Conservation (phyloP, 2,797 vertebrate species). For the Phoeniculus purpureus region DNA sequence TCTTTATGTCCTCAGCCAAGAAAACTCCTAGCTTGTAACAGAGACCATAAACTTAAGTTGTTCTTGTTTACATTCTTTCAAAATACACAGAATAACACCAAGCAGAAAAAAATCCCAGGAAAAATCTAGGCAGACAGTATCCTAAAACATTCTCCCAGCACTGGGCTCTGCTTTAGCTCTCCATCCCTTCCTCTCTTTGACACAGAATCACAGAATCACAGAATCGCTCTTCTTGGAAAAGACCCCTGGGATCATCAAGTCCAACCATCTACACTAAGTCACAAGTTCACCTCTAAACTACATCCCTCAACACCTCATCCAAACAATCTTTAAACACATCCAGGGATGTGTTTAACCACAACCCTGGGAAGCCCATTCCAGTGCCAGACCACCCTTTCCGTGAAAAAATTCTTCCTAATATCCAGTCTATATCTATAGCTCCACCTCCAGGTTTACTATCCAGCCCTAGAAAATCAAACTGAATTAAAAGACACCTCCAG, state of each 20-base stretch:
- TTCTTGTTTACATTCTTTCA: neutral
- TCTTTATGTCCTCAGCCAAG: neutral
- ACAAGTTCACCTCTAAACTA: too few species aligned
- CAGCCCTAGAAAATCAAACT: conserved; percentile 28
- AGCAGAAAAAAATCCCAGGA: neutral
- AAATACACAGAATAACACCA: neutral
- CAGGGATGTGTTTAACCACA: too few species aligned
- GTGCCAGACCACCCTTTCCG: too few species aligned
- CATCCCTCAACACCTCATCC: too few species aligned
- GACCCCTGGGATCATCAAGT: too few species aligned
- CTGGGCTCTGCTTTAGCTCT: neutral
- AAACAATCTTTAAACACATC: too few species aligned
- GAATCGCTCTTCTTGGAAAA: too few species aligned
- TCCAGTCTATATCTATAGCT: neutral
- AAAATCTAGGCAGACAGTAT: neutral
- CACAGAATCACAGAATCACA: neutral
- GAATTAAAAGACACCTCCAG: conserved; percentile 37
- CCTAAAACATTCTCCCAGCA: neutral
- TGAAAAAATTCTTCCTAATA: too few species aligned
- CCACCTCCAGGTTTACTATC: neutral
- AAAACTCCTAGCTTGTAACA: neutral
- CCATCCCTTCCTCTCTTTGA: neutral
- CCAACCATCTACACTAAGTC: too few species aligned
- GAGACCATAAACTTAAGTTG: neutral
- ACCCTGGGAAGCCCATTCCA: too few species aligned